A percentile compares a stretch with the other conserved stretches of the same genome.
Evolutionary conservation across 2,113 vertebrate genomes (phyloP).

Genomic region (Rhabdornis inornatus): DNA sequence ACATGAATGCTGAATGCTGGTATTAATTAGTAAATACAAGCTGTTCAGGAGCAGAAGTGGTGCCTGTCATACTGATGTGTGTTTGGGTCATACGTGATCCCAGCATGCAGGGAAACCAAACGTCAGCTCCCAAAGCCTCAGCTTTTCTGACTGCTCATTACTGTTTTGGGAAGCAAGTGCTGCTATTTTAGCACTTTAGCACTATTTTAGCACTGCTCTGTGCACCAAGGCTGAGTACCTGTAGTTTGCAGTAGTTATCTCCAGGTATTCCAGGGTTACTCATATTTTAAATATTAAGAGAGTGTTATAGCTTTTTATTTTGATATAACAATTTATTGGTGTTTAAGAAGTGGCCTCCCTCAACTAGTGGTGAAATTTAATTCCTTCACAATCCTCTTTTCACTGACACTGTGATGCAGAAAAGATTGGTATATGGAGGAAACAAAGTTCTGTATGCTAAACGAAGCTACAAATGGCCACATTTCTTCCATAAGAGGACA

Average conservation of each 20-base stretch:
- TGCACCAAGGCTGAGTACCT: neutral
- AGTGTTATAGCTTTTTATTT: neutral
- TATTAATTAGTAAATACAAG: conserved; percentile 27
- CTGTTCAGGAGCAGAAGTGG: neutral
- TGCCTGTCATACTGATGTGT: neutral
- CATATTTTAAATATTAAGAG: neutral
- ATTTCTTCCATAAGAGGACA: neutral
- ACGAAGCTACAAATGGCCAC: neutral
- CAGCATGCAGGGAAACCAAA: neutral
- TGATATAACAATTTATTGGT: neutral
- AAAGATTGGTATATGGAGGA: neutral
- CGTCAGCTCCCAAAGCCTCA: neutral
- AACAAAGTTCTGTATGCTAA: neutral
- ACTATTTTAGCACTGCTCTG: neutral
- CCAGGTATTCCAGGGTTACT: neutral
- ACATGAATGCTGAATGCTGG: neutral
- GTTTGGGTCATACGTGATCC: neutral
- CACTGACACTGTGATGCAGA: neutral
- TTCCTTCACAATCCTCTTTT: neutral
- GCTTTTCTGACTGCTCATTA: neutral
- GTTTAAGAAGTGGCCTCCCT: neutral
- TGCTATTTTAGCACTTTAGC: neutral
- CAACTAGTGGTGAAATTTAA: neutral
- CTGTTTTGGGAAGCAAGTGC: neutral
- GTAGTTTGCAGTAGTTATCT: neutral